Base-by-base conservation (phyloP, 2,888 invertebrate genomes). In the Drosophila mulleri region DNA sequence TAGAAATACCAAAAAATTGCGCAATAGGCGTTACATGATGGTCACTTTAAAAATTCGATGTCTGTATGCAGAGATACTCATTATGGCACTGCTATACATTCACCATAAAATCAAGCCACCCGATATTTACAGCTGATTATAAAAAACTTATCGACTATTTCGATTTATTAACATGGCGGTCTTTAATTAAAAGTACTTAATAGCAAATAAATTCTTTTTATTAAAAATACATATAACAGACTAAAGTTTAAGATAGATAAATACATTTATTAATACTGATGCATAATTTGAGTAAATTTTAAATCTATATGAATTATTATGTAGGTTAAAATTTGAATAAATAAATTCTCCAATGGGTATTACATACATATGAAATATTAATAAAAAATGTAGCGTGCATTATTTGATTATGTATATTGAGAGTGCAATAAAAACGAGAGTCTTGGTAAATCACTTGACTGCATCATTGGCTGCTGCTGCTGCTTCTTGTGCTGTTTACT, bases 391-490 rank as follows among this genome's bases (percentile, higher is more conserved):
- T 54, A 58, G 59, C 35, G 83, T 88, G 87, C 80, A 52, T 64
- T 58, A 61, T 54, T 63, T 56, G 39, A 60, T 57, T 72, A 67
- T n/a, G n/a, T n/a, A n/a, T 42, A 44, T 54, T 66, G 61, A 14
- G 20, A 50, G 83, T 88, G 87, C 89, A 61, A 63, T 70, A 57
- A 73, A 71, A 71, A 68, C 45, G 65, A 71, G 67, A 88, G 84
- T 84, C 87, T 88, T 83, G 29, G 53, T 41, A 74, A 84, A 84
- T 84, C 83, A 84, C 89, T 83, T 69, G 63, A 69, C 61, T 69
- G 60, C 65, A 69, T 20, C 37, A 35, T 29, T 29, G 45, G 57
- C 53, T 54, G 45, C 35, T 12, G 44, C 3, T 50, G 3, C n/a
- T 2, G 29, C 29, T 8, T 26, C 26, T 61, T 14, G 23, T 66